These are phyloP conservation scores for Myodes glareolus DNA, from an alignment of 2,113 vertebrate species.

Conservation along the genomic window DNA sequence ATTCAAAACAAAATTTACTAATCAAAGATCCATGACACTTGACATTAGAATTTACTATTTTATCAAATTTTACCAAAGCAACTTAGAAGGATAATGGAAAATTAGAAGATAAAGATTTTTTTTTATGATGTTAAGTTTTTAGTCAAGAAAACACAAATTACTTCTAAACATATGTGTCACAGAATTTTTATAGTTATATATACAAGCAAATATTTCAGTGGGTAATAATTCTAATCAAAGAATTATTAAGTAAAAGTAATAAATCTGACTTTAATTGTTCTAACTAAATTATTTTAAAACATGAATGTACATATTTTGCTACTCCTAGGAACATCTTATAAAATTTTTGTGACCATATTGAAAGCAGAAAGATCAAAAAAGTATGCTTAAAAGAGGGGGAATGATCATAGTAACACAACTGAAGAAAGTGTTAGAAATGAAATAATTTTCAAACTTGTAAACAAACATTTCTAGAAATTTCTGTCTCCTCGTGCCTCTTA, in stretches of 20 bases:
- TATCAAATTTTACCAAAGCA: too few species aligned
- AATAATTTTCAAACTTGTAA: not conserved
- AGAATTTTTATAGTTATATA: constrained; percentile 48
- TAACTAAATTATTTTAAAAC: not conserved
- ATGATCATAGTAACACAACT: not conserved
- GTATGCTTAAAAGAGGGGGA: not conserved
- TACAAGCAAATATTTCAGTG: not conserved
- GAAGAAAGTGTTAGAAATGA: not conserved
- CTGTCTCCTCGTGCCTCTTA: not conserved
- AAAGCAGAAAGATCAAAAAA: not conserved
- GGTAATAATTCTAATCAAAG: constrained; percentile 5
- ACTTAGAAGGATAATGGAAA: too few species aligned
- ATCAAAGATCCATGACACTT: not conserved
- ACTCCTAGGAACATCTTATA: not conserved
- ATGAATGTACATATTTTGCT: not conserved
- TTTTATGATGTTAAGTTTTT: too few species aligned
- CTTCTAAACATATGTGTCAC: constrained; percentile 3
- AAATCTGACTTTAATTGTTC: not conserved
- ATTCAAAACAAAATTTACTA: constrained; percentile 16
- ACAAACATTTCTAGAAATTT: not conserved
- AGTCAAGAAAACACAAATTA: too few species aligned
- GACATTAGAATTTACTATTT: too few species aligned
- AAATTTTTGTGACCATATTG: not conserved
- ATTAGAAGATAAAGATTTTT: too few species aligned
- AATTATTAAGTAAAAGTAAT: not conserved